phyloP scores from a whole-genome alignment of 2,888 invertebrate genomes.

The Sinodicranocentrus sp. region DNA sequence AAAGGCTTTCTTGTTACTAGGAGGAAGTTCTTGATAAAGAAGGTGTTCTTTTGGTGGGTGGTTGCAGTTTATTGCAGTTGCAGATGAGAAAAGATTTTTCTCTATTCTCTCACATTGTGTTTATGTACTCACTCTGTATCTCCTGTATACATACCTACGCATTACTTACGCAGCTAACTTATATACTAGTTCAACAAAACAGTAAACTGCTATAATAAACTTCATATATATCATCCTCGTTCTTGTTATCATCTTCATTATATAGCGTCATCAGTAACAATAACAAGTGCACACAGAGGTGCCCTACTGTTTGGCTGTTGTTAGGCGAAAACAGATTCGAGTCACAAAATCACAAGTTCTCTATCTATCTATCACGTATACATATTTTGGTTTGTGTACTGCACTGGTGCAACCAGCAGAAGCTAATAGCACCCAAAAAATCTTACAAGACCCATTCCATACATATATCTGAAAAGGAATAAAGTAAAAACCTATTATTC shows the following conservation, averaged over 20 bases:
- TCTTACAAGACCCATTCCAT: conserved; percentile 1
- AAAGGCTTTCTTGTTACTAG: background rate
- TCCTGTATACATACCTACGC: conserved; percentile 7
- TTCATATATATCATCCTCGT: background rate
- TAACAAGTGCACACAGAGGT: background rate
- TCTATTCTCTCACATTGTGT: background rate
- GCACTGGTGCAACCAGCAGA: background rate
- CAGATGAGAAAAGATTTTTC: background rate
- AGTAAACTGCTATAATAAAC: background rate
- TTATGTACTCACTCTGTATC: too few relatives aligned
- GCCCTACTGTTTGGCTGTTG: conserved; percentile 11
- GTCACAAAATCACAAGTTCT: background rate
- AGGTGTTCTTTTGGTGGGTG: conserved; percentile 25
- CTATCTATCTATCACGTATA: background rate
- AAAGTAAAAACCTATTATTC: conserved; percentile 21
- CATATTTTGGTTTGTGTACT: background rate
- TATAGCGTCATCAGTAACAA: background rate
- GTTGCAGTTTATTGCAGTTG: background rate
- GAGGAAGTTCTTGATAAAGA: background rate
- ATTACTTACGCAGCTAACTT: background rate
- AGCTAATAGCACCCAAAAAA: background rate
- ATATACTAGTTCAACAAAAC: background rate
- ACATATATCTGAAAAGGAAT: too few relatives aligned
- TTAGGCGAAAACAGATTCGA: conserved; percentile 27
- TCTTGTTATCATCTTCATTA: background rate